Evolutionary conservation across 2,888 invertebrate species (phyloP), one percentile per base, ranked within the genome.

Genomic region (Neuroscelio doddi): DNA sequence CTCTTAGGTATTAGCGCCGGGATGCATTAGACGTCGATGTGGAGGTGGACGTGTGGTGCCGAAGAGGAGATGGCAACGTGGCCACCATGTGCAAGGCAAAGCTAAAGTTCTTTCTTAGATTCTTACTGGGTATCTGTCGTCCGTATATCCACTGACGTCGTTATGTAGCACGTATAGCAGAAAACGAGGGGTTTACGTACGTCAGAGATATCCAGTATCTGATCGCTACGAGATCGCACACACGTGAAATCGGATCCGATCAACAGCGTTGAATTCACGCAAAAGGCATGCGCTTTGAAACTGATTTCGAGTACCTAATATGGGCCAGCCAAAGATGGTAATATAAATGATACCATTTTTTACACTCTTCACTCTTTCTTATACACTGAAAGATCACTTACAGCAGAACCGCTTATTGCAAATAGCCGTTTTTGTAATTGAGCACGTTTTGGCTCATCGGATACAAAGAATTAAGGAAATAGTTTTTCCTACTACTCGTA

Each of bases 61-160:
- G 70, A 73, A 70, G 76, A 75, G 73, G 77, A 76, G 77, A 75
- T 73, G 78, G 80, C 80, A 81, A 81, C 79, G 81, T 81, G 81
- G 81, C 78, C 77, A 76, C 79, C 78, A 79, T 78, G 75, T 79
- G 80, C 76, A 78, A 56, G 61, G 49, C 67, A 65, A 69, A 69
- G 70, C 67, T 64, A 57, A 72, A 69, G 68, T 70, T 76, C 72
- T 73, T 77, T 79, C 76, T 71, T 74, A 68, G 68, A 67, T 66
- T 72, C 73, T 67, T 59, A 68, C 68, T 70, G 69, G 71, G 69
- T 62, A 51, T 69, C 59, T 58, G 64, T 61, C 68, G 64, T 56
- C 21, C 50, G 50, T 57, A 39, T 53, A 65, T 65, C 56, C 57
- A 53, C 51, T 55, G 64, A 39, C 57, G 52, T 64, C 56, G 51